phyloP scores from a whole-genome alignment of 2,113 vertebrate species.

The Labrus mixtus region DNA sequence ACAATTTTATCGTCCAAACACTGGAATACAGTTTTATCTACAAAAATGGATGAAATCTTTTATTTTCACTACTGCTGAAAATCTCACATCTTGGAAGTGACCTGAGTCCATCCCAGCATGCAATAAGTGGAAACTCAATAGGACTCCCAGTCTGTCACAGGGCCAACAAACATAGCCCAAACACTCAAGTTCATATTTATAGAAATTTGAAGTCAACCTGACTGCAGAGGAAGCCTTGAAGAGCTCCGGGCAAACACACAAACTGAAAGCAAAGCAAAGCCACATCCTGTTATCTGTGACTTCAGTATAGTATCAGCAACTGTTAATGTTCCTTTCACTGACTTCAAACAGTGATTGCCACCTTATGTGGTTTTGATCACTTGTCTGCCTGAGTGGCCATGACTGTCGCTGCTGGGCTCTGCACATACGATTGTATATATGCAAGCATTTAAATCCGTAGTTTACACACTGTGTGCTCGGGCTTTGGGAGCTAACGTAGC shows the following conservation, averaged over 20 bases:
- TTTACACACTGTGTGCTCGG: slow-evolving; percentile 55
- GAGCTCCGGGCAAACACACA: slow-evolving; percentile 37
- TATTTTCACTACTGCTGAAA: neutral
- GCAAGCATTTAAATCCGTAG: slow-evolving; percentile 48
- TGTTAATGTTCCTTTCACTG: slow-evolving; percentile 55
- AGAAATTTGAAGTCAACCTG: slow-evolving; percentile 19
- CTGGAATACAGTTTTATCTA: no score
- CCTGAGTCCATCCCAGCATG: slow-evolving; percentile 2
- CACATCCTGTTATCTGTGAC: slow-evolving; percentile 53
- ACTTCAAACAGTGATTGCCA: slow-evolving; percentile 48
- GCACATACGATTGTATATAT: slow-evolving; percentile 32
- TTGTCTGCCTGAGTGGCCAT: slow-evolving; percentile 49
- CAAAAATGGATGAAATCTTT: neutral
- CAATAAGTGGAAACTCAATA: neutral
- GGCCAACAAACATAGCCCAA: slow-evolving; percentile 35
- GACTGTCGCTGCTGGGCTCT: slow-evolving; percentile 54
- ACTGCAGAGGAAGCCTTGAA: slow-evolving; percentile 29
- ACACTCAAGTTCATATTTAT: slow-evolving; percentile 39
- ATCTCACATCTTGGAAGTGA: neutral
- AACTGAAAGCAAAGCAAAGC: slow-evolving; percentile 31
- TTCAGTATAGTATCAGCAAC: slow-evolving; percentile 48
- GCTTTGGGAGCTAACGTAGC: slow-evolving; percentile 71
- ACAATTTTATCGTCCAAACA: no score
- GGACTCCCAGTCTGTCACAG: neutral
- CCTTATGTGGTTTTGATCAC: slow-evolving; percentile 48